Conservation (phyloP, 2,888 invertebrate species). For the Agrilus biguttatus region DNA sequence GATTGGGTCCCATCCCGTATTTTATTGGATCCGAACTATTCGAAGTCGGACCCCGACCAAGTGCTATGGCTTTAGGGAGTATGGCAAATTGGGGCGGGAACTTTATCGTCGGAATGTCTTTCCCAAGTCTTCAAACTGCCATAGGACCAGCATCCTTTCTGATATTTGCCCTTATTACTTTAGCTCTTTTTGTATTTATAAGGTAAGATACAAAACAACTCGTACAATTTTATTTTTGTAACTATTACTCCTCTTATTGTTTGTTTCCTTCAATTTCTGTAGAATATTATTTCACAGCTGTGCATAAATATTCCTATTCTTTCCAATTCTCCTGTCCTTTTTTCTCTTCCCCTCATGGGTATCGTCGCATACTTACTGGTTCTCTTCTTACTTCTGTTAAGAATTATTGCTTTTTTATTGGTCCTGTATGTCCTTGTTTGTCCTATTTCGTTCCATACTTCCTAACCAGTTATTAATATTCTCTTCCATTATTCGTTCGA, state of each 20-base stretch:
- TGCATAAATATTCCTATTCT: no score
- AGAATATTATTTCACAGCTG: no score
- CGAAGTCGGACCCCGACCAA: constrained; percentile 69
- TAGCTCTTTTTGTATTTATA: constrained; percentile 41
- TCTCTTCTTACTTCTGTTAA: no score
- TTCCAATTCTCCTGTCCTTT: no score
- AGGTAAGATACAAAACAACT: constrained; percentile 34
- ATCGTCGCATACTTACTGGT: no score
- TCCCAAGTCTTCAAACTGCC: constrained; percentile 45
- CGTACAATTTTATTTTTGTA: constrained; percentile 1
- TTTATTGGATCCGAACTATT: constrained; percentile 79
- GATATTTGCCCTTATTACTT: constrained; percentile 48
- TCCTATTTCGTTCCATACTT: no score
- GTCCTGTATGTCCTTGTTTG: no score
- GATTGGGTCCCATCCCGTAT: constrained; percentile 75
- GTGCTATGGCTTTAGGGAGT: constrained; percentile 77
- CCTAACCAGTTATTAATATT: no score
- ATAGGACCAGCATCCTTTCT: constrained; percentile 63
- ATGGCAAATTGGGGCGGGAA: constrained; percentile 81
- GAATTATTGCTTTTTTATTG: no score
- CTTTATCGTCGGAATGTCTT: constrained; percentile 69
- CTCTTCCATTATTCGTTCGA: no score
- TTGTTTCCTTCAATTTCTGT: no score
- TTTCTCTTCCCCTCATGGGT: no score
- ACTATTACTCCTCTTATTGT: not conserved